Conservation (phyloP, 2,113 vertebrate genomes). For the Siphamia tubifer region DNA sequence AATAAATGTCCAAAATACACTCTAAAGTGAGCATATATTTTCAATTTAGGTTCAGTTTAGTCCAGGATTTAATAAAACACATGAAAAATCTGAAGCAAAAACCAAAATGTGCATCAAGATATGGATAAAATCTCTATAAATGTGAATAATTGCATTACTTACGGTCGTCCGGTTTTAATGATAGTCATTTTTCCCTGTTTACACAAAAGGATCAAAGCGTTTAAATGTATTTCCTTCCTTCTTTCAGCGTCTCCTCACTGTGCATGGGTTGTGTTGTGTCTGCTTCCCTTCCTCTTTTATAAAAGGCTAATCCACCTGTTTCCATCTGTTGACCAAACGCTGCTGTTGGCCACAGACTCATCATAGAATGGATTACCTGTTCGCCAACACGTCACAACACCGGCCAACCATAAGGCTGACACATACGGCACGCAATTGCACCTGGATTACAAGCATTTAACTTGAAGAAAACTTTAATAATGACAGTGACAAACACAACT, state of each 20-base stretch:
- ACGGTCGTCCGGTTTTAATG: conserved; percentile 71
- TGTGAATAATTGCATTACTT: conserved; percentile 60
- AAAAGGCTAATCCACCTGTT: conserved; percentile 78
- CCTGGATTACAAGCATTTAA: neutral
- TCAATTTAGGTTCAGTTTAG: too few species aligned
- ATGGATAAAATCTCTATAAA: too few species aligned
- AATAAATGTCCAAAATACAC: too few species aligned
- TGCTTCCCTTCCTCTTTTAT: conserved; percentile 50
- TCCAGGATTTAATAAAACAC: too few species aligned
- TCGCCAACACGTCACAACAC: conserved; percentile 34
- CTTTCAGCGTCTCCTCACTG: neutral
- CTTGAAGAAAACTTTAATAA: too few species aligned
- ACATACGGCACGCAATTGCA: neutral
- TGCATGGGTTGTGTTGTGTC: neutral
- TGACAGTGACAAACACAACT: too few species aligned
- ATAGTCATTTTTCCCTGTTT: conserved; percentile 71
- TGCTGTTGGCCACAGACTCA: conserved; percentile 40
- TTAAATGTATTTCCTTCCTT: too few species aligned
- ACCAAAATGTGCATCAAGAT: too few species aligned
- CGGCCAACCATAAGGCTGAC: conserved; percentile 50
- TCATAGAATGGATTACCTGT: conserved; percentile 64
- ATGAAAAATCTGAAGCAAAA: too few species aligned
- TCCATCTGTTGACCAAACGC: conserved; percentile 77
- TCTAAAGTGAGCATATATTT: too few species aligned
- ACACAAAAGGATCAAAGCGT: too few species aligned